A percentile compares a stretch with the other conserved stretches of the same genome.
These are phyloP conservation scores for Geodia barretti DNA, from an alignment of 37 sponge, comb jelly and placozoan species.

Conservation along the genomic window DNA sequence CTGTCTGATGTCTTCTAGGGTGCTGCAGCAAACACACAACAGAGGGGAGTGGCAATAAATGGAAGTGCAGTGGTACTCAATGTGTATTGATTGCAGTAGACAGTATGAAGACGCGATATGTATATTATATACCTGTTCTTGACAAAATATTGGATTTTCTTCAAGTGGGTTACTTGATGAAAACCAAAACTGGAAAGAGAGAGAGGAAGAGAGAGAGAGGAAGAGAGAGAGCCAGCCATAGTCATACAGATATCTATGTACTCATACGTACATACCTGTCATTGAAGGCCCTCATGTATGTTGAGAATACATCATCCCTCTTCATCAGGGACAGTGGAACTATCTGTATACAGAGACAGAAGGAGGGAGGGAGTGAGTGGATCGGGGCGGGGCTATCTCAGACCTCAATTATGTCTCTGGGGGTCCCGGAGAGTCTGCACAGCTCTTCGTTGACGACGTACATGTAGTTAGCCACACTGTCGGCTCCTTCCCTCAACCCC, in stretches of 20 bases:
- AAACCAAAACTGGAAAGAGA: constrained; percentile 44
- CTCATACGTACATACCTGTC: constrained; percentile 45
- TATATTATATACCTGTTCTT: constrained; percentile 61
- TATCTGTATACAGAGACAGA: constrained; percentile 31
- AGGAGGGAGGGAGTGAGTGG: no score
- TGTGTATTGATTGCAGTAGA: no score
- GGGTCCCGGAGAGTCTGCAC: constrained; percentile 25
- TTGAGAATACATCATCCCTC: constrained; percentile 28
- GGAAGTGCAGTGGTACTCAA: no score
- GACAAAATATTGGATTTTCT: constrained; percentile 66
- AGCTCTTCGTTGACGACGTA: constrained; percentile 57
- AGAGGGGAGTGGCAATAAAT: not conserved
- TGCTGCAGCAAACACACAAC: constrained; percentile 25
- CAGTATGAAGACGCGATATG: not conserved
- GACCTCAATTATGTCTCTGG: constrained; percentile 50
- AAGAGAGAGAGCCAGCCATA: not conserved
- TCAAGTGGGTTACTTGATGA: constrained; percentile 40
- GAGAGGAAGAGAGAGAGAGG: not conserved
- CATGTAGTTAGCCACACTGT: constrained; percentile 60
- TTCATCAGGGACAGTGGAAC: constrained; percentile 48
- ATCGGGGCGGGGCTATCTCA: no score
- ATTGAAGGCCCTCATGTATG: constrained; percentile 55
- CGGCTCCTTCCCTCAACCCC: constrained; percentile 15
- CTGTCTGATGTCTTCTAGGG: constrained; percentile 65
- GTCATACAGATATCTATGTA: not conserved